Evolutionary conservation across 2,888 invertebrate species (phyloP), one percentile per base, ranked within the genome.

Genomic region (Lydus trimaculatus): DNA sequence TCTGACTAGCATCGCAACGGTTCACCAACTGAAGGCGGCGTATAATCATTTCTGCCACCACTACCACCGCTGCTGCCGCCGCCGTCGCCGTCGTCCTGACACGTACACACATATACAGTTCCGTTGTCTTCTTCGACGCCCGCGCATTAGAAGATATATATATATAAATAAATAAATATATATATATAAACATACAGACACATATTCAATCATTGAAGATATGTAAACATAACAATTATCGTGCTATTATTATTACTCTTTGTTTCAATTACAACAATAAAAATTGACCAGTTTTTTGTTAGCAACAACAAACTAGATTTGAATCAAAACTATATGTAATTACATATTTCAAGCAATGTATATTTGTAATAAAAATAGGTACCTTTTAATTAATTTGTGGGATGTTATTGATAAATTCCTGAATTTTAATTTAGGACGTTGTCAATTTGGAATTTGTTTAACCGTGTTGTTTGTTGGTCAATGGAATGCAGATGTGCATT

Each of bases 101-200:
- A 48, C 48, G n/a, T 20, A 48, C 20, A 52, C 48, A 48, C 20
- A 20, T 25, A 63, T 61, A 31, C 61, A 23, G 43, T n/a, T 31
- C 63, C 61, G 65, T 63, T 65, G 65, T 66, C 48, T 66, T 66
- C 65, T 64, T 64, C 70, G 66, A 74, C 74, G 74, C 74, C 72
- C 71, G 74, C 74, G 74, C 74, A 74, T 58, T 71, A 36, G 23
- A 60, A 59, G 31, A 43, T 48, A 65, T 68, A 59, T n/a, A n/a
- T n/a, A n/a, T n/a, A n/a, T n/a, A n/a, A n/a, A n/a, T n/a, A n/a
- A n/a, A n/a, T n/a, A n/a, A n/a, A n/a, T n/a, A 9, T n/a, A 9
- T 7, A 48, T 20, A 1, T 23, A 2, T 23, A 56, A 28, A 56
- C n/a, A 25, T 7, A 52, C 25, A 52, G 3, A 52, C 13, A 13